Conservation (phyloP, 2,888 invertebrate species). For the Melanostoma mellinum region DNA sequence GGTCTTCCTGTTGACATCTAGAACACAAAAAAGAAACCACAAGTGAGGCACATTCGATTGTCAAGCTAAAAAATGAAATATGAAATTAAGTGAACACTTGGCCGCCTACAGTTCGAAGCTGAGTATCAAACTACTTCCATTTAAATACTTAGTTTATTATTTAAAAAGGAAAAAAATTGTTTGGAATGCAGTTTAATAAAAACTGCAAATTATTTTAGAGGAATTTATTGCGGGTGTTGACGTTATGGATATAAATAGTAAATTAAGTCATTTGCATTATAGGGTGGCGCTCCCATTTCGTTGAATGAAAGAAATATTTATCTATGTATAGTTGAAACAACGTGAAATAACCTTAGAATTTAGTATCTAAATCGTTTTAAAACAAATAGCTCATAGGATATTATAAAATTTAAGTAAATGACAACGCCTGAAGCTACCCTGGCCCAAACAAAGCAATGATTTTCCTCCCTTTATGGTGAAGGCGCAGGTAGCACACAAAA, state of each 20-base stretch:
- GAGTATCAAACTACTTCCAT: neutral
- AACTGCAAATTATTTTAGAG: conserved; percentile 52
- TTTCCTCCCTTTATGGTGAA: conserved; percentile 52
- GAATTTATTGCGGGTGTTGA: conserved; percentile 68
- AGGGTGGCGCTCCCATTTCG: conserved; percentile 68
- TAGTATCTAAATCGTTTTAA: neutral
- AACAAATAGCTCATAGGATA: neutral
- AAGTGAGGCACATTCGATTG: conserved; percentile 9
- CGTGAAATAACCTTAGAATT: neutral
- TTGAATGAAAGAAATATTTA: conserved; percentile 20
- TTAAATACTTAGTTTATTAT: conserved; percentile 29
- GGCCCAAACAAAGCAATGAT: conserved; percentile 68
- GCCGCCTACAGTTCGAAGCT: conserved; percentile 21
- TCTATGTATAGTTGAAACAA: neutral
- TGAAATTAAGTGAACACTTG: conserved; percentile 13
- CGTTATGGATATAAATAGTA: conserved; percentile 70
- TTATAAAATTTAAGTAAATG: conserved; percentile 23
- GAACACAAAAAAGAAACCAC: conserved; percentile 44
- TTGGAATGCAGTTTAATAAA: conserved; percentile 53
- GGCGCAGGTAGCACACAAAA: conserved; percentile 50
- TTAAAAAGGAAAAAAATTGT: conserved; percentile 21
- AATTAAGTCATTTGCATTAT: conserved; percentile 65
- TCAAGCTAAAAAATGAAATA: conserved; percentile 28
- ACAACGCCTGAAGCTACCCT: conserved; percentile 62
- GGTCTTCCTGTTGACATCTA: conserved; percentile 95